phyloP scores from a whole-genome alignment of 2,888 invertebrate genomes.

The Amorpha juglandis region DNA sequence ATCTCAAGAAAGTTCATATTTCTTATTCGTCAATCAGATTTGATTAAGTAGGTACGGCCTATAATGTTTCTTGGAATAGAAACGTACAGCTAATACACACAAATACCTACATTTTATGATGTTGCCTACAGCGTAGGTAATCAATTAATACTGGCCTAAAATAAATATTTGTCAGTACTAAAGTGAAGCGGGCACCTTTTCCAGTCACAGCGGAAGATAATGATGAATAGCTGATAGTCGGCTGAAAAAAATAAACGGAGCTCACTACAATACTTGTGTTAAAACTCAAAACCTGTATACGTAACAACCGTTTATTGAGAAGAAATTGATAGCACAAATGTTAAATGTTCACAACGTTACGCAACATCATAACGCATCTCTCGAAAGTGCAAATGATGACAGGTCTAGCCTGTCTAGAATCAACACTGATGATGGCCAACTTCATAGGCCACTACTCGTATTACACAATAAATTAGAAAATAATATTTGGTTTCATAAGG shows the following conservation, averaged over 20 bases:
- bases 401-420: constrained; percentile 32
- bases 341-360: constrained; percentile 58
- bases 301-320: constrained; percentile 54
- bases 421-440: constrained; percentile 7
- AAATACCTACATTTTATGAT: background rate
- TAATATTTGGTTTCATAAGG: background rate
- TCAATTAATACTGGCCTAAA: too few species aligned
- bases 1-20: constrained; percentile 47
- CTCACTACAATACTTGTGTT: constrained; percentile 41
- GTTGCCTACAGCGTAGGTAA: too few species aligned
- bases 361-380: constrained; percentile 52
- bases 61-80: background rate
- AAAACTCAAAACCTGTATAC: constrained; percentile 46
- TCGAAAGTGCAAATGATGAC: constrained; percentile 52
- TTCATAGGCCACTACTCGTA: background rate
- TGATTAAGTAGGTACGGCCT: background rate
- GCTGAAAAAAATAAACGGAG: background rate
- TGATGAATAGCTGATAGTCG: background rate
- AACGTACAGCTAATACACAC: background rate
- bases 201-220: background rate
- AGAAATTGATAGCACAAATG: constrained; percentile 58
- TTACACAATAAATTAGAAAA: constrained; percentile 6
- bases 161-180: background rate
- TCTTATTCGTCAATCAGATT: constrained; percentile 21
- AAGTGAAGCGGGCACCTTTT: background rate